Evolutionary conservation across 2,888 invertebrate species (phyloP).

Genomic region (Agrilus cyanescens): DNA sequence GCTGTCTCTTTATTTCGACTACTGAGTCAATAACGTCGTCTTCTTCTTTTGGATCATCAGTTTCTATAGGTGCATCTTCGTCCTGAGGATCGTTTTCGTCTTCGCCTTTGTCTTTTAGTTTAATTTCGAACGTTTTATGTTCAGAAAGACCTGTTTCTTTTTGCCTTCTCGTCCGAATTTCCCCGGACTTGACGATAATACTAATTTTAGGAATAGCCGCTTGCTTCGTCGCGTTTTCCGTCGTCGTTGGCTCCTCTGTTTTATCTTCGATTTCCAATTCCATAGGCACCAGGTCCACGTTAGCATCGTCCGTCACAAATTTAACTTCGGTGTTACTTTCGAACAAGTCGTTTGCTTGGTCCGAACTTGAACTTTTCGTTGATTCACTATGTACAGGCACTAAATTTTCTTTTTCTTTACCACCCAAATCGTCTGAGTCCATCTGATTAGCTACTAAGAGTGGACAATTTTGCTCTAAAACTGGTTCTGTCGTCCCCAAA

Average conservation of each 20-base stretch:
- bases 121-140: neutral
- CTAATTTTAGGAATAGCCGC: neutral
- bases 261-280: conserved; percentile 1
- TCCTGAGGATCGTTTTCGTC: neutral
- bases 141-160: neutral
- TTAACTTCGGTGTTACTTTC: neutral
- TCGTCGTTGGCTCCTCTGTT: too few relatives aligned
- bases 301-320: neutral
- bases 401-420: too few relatives aligned
- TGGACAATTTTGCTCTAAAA: conserved; percentile 6
- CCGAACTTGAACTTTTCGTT: too few relatives aligned
- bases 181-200: neutral
- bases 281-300: conserved; percentile 1
- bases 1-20: conserved; percentile 9
- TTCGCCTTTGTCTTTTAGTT: too few relatives aligned
- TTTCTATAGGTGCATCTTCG: conserved; percentile 3
- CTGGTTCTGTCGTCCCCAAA: conserved; percentile 27
- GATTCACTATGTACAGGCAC: too few relatives aligned
- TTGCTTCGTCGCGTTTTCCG: neutral
- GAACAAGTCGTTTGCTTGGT: neutral
- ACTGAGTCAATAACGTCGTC: conserved; percentile 6
- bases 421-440: neutral
- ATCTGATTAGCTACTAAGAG: neutral
- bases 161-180: neutral
- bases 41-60: neutral